These are phyloP conservation scores for Pterophyllum scalare DNA, from an alignment of 2,113 vertebrate genomes.

Conservation along the genomic window DNA sequence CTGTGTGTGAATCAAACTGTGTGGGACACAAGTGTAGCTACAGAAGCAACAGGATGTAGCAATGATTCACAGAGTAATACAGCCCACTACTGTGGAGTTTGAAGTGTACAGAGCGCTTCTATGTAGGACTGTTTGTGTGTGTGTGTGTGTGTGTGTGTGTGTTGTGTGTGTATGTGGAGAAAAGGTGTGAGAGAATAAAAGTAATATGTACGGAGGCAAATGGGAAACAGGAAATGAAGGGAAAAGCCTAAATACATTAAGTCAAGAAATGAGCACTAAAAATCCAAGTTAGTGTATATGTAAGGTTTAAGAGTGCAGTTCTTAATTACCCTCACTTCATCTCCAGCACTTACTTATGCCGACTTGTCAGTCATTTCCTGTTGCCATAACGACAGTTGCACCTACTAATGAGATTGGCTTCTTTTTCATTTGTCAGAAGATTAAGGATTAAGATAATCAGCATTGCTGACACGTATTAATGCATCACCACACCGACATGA, in stretches of 20 bases:
- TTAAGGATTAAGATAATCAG: conserved; percentile 61
- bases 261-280: background rate
- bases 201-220: background rate
- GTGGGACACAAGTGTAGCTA: conserved; percentile 54
- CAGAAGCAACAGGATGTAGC: conserved; percentile 42
- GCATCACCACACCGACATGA: conserved; percentile 17
- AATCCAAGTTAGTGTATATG: background rate
- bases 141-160: background rate
- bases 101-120: conserved; percentile 15
- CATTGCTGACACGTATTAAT: conserved; percentile 42
- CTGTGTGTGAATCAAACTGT: conserved; percentile 56
- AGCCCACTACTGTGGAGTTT: conserved; percentile 52
- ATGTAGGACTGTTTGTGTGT: conserved; percentile 17
- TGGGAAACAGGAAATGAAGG: background rate
- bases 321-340: conserved; percentile 42
- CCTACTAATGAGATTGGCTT: conserved; percentile 50
- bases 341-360: background rate
- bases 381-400: conserved; percentile 62
- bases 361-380: conserved; percentile 59
- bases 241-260: background rate
- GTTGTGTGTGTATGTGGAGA: background rate
- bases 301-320: background rate
- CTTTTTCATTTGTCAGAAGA: conserved; percentile 47
- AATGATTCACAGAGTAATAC: conserved; percentile 61
- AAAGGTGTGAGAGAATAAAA: background rate